Percentiles rank a stretch among this genome's conserved stretches.
Evolutionary conservation across 2,888 invertebrate species (phyloP).

Genomic region (Trissolcus japonicus): DNA sequence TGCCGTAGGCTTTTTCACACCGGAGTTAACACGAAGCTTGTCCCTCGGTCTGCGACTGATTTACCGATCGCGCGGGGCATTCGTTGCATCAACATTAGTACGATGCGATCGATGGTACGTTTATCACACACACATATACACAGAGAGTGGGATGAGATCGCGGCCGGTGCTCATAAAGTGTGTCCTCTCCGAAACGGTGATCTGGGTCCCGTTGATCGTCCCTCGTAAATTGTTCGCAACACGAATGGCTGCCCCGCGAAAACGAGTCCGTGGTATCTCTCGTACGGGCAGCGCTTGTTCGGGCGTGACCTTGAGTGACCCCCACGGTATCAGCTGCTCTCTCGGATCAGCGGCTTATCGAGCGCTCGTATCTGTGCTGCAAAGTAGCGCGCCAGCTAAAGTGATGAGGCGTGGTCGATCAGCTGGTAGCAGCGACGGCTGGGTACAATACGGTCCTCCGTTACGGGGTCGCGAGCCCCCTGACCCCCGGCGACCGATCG

Average conservation of each 20-base stretch:
- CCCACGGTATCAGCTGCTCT: constrained; percentile 49
- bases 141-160: no score
- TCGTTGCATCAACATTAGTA: constrained; percentile 3
- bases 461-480: constrained; percentile 65
- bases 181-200: constrained; percentile 26
- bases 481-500: constrained; percentile 62
- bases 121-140: constrained; percentile 5
- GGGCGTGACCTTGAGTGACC: constrained; percentile 64
- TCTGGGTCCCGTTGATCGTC: constrained; percentile 40
- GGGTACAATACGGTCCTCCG: constrained; percentile 67
- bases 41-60: not conserved
- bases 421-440: constrained; percentile 66
- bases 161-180: constrained; percentile 16
- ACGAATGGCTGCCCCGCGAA: constrained; percentile 40
- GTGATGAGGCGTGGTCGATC: constrained; percentile 75
- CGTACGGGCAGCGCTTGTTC: constrained; percentile 48
- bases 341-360: constrained; percentile 56
- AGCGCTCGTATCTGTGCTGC: constrained; percentile 59
- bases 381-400: constrained; percentile 69
- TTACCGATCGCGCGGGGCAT: not conserved
- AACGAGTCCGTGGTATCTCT: constrained; percentile 44
- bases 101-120: constrained; percentile 3
- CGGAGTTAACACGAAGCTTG: no score
- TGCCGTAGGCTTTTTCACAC: no score
- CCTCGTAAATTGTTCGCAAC: constrained; percentile 46